Evolutionary conservation across 2,888 invertebrate species (phyloP).

Genomic region (Galerucella calmariensis): DNA sequence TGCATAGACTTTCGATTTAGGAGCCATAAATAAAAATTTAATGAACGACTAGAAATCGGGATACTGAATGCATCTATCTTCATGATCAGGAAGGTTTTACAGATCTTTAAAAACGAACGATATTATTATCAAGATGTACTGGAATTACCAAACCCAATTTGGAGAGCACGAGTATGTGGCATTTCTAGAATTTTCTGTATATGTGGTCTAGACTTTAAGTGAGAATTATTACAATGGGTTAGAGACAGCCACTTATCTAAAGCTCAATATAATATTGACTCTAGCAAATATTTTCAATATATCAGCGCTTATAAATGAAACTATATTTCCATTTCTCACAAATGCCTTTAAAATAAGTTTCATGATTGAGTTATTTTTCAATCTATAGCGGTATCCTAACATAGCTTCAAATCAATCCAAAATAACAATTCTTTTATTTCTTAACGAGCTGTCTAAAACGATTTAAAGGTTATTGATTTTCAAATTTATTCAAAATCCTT

Average conservation of each 20-base stretch:
- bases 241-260: neutral
- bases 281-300: no score
- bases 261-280: neutral
- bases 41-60: slow-evolving; percentile 29
- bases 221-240: slow-evolving; percentile 1
- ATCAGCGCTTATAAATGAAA: no score
- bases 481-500: slow-evolving; percentile 34
- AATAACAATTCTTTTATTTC: slow-evolving; percentile 6
- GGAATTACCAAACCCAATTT: slow-evolving; percentile 21
- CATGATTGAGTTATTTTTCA: slow-evolving; percentile 3
- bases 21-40: slow-evolving; percentile 34
- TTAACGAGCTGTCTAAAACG: slow-evolving; percentile 32
- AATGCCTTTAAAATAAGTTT: neutral
- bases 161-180: slow-evolving; percentile 30
- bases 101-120: slow-evolving; percentile 28
- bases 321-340: neutral
- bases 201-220: slow-evolving; percentile 33
- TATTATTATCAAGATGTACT: slow-evolving; percentile 19
- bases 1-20: slow-evolving; percentile 30
- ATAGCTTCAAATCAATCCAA: slow-evolving; percentile 19
- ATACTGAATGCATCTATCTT: slow-evolving; percentile 24
- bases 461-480: slow-evolving; percentile 33
- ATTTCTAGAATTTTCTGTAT: slow-evolving; percentile 35
- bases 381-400: slow-evolving; percentile 1
- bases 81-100: slow-evolving; percentile 33